These are phyloP conservation scores for Alligator mississippiensis DNA, from an alignment of 2,113 vertebrate genomes.

Conservation along the genomic window DNA sequence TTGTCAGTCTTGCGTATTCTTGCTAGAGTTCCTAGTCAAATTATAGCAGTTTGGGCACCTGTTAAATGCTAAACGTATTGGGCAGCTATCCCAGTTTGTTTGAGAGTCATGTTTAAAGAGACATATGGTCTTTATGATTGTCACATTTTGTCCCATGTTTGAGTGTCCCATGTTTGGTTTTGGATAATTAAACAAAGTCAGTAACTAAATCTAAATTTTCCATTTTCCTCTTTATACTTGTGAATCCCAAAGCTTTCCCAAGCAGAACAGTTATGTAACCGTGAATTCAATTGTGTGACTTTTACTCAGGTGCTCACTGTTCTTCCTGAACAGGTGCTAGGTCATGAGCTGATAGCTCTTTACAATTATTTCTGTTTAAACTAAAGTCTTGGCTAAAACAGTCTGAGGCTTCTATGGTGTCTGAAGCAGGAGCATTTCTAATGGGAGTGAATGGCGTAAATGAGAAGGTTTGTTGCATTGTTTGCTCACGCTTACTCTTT, in stretches of 20 bases:
- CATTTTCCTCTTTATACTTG: background rate
- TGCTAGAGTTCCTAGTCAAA: background rate
- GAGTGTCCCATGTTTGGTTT: background rate
- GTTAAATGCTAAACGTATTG: background rate
- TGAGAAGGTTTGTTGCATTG: background rate
- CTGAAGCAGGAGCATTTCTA: background rate
- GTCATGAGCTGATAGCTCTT: background rate
- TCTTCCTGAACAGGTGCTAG: conserved; percentile 3
- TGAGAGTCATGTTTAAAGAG: background rate
- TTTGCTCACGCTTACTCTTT: background rate
- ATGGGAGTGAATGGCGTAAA: background rate
- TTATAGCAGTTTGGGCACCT: background rate
- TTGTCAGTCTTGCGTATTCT: background rate
- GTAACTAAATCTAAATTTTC: background rate
- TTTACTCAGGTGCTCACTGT: background rate
- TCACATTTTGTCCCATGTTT: background rate
- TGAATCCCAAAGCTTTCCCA: background rate
- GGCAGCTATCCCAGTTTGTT: background rate
- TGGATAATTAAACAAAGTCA: background rate
- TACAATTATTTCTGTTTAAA: background rate
- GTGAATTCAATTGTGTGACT: background rate
- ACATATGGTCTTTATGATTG: background rate
- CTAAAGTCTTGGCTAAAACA: background rate
- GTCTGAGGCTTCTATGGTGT: background rate
- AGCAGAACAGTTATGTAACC: background rate